Percentiles rank a stretch among this genome's conserved stretches.
phyloP scores from a whole-genome alignment of 2,113 vertebrate genomes.

The Mixornis gularis region DNA sequence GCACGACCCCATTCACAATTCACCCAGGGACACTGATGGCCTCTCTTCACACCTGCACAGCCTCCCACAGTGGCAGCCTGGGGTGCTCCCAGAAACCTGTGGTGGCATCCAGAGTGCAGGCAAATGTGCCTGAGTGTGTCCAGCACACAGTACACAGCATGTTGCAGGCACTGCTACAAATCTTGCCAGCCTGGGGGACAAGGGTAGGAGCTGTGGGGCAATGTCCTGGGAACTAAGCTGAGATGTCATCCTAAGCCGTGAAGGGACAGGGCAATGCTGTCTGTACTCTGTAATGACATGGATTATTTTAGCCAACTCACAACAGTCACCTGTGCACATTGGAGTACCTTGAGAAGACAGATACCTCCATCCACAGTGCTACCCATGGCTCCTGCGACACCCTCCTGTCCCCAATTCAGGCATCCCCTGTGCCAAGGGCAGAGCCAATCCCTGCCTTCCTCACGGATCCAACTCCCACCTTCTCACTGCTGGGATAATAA shows the following conservation, averaged over 20 bases:
- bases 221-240: not conserved
- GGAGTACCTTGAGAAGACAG: not conserved
- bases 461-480: not conserved
- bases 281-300: not conserved
- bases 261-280: not conserved
- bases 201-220: not conserved
- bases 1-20: fast-evolving
- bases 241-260: not conserved
- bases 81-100: not conserved
- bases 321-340: not conserved
- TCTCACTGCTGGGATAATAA: not conserved
- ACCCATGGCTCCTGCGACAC: fast-evolving
- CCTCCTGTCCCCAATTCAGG: not conserved
- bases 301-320: not conserved
- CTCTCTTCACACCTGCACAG: not conserved
- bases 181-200: too few relatives aligned
- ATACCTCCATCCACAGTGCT: fast-evolving
- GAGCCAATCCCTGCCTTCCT: not conserved
- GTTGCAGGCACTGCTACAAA: not conserved
- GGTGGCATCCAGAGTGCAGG: not conserved
- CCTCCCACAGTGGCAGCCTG: not conserved
- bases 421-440: not conserved
- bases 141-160: fast-evolving
- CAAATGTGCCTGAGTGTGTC: not conserved
- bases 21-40: not conserved